Evolutionary conservation across 2,113 vertebrate species (phyloP), one percentile per base, ranked within the genome.

Genomic region (Athene cunicularia): DNA sequence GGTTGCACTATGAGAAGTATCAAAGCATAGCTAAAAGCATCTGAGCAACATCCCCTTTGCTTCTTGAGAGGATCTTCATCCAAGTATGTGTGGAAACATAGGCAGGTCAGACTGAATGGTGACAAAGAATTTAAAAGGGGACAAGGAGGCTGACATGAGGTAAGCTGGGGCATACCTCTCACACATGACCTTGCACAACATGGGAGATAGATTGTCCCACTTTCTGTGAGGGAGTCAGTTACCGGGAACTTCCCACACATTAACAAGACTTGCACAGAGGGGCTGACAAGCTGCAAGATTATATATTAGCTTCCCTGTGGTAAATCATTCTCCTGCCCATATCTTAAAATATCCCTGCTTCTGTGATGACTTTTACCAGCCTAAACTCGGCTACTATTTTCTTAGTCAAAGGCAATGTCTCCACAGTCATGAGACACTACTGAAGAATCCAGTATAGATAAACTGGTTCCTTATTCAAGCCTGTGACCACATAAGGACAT

Each of bases 181-280:
- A 37, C 1, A 5, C 33, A 58, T 1, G 2, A 7, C 72, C 37
- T 76, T 55, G 47, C 66, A 88, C 32, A 59, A 62, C 19, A 28
- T 0, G 2, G 26, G 20, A 55, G 2, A 11, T 5, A 62, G n/a
- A 37, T 14, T 60, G 16, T 79, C 47, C 82, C 7, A 2, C n/a
- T 58, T 83, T 80, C 35, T 19, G 1, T 12, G 23, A 28, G 30
- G 33, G 22, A 63, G 7, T 56, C 43, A 53, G 60, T 28, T 71
- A 67, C 43, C 1, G 1, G 41, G 37, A 85, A 19, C 39, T 71
- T 71, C 41, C 21, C 15, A 20, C 45, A 49, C 12, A 4, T 5
- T 24, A 35, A 47, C 32, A 70, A 60, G 35, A 73, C 35, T 56
- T 35, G n/a, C 32, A 6, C 6, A 27, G 59, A 66, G 23, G 70